Evolutionary conservation across 2,888 invertebrate genomes (phyloP).

Genomic region (Drosophila dives): DNA sequence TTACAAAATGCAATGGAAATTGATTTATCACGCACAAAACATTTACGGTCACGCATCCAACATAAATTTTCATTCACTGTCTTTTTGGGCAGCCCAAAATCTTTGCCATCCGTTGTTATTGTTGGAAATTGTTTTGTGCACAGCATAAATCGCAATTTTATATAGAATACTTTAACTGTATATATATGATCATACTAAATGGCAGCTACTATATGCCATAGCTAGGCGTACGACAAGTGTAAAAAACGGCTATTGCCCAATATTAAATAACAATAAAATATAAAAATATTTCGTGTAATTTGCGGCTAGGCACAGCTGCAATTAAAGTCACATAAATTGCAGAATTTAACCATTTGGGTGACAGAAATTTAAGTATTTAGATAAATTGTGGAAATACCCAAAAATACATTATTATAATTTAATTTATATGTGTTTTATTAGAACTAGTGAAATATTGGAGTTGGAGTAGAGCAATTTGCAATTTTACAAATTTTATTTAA

Average conservation of each 20-base stretch:
- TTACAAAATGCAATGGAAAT: slow-evolving; percentile 78
- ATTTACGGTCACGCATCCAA: slow-evolving; percentile 76
- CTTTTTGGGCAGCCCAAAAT: slow-evolving; percentile 61
- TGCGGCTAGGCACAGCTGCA: slow-evolving; percentile 39
- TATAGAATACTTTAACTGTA: slow-evolving; percentile 34
- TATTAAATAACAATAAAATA: slow-evolving; percentile 48
- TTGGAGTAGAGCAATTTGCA: not conserved
- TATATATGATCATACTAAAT: slow-evolving; percentile 14
- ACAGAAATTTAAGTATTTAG: slow-evolving; percentile 13
- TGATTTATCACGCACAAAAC: slow-evolving; percentile 78
- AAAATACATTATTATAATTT: slow-evolving; percentile 9
- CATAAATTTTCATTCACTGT: slow-evolving; percentile 77
- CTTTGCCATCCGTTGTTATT: slow-evolving; percentile 39
- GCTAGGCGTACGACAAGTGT: not conserved
- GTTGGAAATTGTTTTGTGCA: slow-evolving; percentile 66
- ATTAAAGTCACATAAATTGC: slow-evolving; percentile 39
- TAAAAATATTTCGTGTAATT: slow-evolving; percentile 37
- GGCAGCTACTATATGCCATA: slow-evolving; percentile 20
- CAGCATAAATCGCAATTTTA: slow-evolving; percentile 68
- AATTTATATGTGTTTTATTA: not conserved
- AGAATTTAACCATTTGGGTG: slow-evolving; percentile 1
- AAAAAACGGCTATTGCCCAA: slow-evolving; percentile 14
- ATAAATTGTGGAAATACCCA: not conserved
- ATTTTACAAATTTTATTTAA: not conserved
- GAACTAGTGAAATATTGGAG: not conserved